Evolutionary conservation across 2,797 vertebrate species (phyloP), one percentile per base, ranked within the genome.

Genomic region (Cossypha polioptera): DNA sequence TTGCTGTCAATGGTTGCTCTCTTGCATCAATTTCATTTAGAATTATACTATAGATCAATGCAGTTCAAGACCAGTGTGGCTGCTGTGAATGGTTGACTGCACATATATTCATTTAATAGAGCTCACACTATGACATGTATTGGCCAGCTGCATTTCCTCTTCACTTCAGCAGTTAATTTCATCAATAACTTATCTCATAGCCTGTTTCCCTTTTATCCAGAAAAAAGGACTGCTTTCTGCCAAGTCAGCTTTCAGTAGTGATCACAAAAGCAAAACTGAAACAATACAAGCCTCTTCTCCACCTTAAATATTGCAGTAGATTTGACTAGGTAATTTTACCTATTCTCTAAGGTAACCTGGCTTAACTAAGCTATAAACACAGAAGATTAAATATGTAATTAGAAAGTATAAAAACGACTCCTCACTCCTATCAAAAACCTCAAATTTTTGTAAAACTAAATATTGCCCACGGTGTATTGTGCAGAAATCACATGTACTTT

Each of bases 1-100:
- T 98, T 98, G 98, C 98, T 99, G 98, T 99, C 99, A 99, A 98
- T 98, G 98, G 97, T 92, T 98, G 98, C 98, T 98, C 98, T 98
- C 98, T 98, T 99, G 98, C 98, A 99, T 99, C 98, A 98, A 98
- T 98, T 99, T 98, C 98, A 99, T 99, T 98, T 98, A 98, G 98
- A 99, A 99, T 99, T 98, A 99, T 98, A 98, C 98, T 97, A 98
- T 95, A 97, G 98, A 99, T 99, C 98, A 97, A 99, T 98, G 98
- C 98, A 98, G 98, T 98, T 99, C 98, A 98, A 97, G 98, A 98
- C 98, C 98, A 98, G 97, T 97, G 97, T 97, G 97, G 98, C 97
- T 98, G 95, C 87, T 85, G 81, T 95, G 96, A 95, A 97, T 90
- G 97, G 94, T 92, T 97, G 94, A 91, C 97, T 96, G 97, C 95